Base-by-base conservation (phyloP, 2,888 invertebrate genomes). In the Drosophila nr. medialis region DNA sequence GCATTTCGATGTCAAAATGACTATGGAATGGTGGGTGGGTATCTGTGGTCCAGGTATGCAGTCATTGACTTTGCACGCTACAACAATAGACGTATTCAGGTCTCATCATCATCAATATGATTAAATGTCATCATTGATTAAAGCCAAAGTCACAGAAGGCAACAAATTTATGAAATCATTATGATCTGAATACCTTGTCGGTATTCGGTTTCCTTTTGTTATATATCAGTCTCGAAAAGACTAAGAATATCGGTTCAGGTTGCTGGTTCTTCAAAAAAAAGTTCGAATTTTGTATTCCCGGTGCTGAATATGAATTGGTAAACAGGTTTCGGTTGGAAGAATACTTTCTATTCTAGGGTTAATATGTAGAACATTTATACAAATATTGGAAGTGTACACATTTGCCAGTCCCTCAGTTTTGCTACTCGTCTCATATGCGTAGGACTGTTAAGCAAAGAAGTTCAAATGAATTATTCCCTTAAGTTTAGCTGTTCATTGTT, bases 1-100 rank as follows among this genome's bases (percentile, higher is more conserved):
- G 77, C 80, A 75, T 66, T 75, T 55, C 27, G 30, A 58, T 64
- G 66, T 49, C 55, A 59, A 34, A 29, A 5, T n/a, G 8, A 10
- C 10, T 21, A 11, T 21, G 42, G 4, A 18, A 3, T 38, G 21
- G 45, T 15, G 8, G 24, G 8, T 15, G 38, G 38, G 8, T 18
- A 18, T 8, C 38, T 21, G 8, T 45, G 45, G 45, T 21, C 4
- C 24, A 45, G 45, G 45, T 45, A 21, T 45, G 45, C 45, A 21
- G 48, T 24, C 27, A 18, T 29, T 27, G 27, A 49, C 49, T 49
- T 49, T 49, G 27, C 18, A 45, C 45, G 50, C 50, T 3, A 18
- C 10, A 27, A 13, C 13, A 7, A 38, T 2, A 8, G 55, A 38
- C 38, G 5, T 55, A 55, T 55, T 38, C n/a, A 27, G 54, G 38